phyloP scores from a whole-genome alignment of 1,140 invertebrate species.

The Drosophila teissieri region DNA sequence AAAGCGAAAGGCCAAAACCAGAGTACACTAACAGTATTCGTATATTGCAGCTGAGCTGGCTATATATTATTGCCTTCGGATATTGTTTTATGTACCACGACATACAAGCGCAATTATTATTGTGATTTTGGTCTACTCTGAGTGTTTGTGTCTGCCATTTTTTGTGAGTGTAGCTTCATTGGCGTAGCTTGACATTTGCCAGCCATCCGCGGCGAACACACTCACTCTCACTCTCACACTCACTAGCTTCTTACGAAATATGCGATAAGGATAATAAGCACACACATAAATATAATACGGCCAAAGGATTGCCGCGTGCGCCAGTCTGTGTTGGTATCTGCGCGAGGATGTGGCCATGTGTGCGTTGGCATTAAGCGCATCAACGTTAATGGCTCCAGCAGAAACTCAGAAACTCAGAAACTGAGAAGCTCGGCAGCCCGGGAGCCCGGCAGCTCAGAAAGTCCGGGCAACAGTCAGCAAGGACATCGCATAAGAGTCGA shows the following conservation, averaged over 20 bases:
- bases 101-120: not conserved
- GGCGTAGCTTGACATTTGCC: constrained; percentile 31
- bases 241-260: constrained; percentile 8
- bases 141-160: not conserved
- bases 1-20: not conserved
- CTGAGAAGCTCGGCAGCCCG: not conserved
- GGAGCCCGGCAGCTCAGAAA: not conserved
- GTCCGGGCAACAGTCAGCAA: constrained; percentile 32
- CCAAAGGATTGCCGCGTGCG: constrained; percentile 7
- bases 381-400: constrained; percentile 37
- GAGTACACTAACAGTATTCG: not conserved
- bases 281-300: constrained; percentile 38
- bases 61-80: no score
- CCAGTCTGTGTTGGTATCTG: constrained; percentile 4
- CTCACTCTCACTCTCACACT: not conserved
- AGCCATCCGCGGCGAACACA: not conserved
- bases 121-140: no score
- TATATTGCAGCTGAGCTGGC: not conserved
- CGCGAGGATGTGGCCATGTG: constrained; percentile 3
- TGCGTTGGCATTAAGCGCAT: constrained; percentile 46
- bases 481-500: constrained; percentile 23
- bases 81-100: not conserved
- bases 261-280: constrained; percentile 53
- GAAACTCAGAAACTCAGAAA: constrained; percentile 1
- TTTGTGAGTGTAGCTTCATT: constrained; percentile 1